phyloP scores from a whole-genome alignment of 2,113 vertebrate species.

The Phalacrocorax carbo region DNA sequence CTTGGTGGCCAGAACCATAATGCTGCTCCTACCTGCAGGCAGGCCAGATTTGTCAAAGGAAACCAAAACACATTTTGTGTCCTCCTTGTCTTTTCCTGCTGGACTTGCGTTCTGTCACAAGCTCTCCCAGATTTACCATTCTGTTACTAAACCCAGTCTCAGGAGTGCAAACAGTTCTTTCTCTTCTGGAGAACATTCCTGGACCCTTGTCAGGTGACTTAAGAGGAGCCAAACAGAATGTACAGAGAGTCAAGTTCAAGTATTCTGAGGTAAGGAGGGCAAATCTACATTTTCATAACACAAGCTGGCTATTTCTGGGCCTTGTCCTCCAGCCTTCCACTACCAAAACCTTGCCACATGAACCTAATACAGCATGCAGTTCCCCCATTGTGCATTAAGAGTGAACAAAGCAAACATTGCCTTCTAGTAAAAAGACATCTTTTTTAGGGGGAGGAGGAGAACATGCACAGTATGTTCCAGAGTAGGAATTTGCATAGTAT shows the following conservation, averaged over 20 bases:
- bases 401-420: not conserved
- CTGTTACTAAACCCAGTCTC: not conserved
- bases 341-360: not conserved
- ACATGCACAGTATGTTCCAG: not conserved
- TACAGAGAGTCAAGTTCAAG: not conserved
- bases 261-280: not conserved
- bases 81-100: not conserved
- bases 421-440: not conserved
- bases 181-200: not conserved
- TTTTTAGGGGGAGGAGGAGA: not conserved
- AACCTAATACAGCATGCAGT: not conserved
- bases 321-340: not conserved
- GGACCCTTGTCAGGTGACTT: not conserved
- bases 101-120: not conserved
- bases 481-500: accelerated
- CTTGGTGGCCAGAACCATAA: not conserved
- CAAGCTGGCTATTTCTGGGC: not conserved
- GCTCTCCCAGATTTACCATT: not conserved
- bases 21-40: not conserved
- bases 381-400: not conserved
- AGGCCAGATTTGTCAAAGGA: not conserved
- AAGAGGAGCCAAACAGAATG: not conserved
- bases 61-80: not conserved
- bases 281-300: not conserved
- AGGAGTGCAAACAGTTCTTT: not conserved